A percentile compares a stretch with the other conserved stretches of the same genome.
These are phyloP conservation scores for Drosophila nebulosa DNA, from an alignment of 1,140 invertebrate species.

Conservation along the genomic window DNA sequence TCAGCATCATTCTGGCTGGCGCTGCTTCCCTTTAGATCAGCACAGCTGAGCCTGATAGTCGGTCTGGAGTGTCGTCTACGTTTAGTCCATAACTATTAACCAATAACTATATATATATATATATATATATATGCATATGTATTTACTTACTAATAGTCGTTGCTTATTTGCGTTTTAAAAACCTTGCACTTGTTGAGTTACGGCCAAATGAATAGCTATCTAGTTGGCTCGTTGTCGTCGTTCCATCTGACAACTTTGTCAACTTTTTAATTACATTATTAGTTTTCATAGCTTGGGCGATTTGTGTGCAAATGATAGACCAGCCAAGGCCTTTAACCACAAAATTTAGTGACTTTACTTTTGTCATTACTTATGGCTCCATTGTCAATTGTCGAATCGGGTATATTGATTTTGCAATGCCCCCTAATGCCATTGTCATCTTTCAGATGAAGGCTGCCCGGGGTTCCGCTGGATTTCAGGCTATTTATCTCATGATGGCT, in stretches of 20 bases:
- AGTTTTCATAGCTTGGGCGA: conserved; percentile 58
- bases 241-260: conserved; percentile 63
- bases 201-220: too few species aligned
- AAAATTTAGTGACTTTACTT: not conserved
- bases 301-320: conserved; percentile 38
- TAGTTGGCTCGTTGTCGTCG: not conserved
- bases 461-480: too few species aligned
- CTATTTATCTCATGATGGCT: too few species aligned
- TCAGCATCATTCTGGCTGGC: not conserved
- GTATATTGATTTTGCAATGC: not conserved
- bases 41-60: not conserved
- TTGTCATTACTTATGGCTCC: not conserved
- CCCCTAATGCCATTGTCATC: too few species aligned
- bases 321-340: not conserved
- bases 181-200: conserved; percentile 64
- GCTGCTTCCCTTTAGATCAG: not conserved
- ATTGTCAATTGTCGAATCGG: not conserved
- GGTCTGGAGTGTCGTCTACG: not conserved
- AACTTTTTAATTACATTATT: conserved; percentile 74
- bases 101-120: conserved; percentile 9
- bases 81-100: not conserved
- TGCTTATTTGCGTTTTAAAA: conserved; percentile 69
- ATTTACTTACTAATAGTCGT: conserved; percentile 19
- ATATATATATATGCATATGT: conserved; percentile 24
- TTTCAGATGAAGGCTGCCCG: not conserved